A percentile compares a stretch with the other conserved stretches of the same genome.
phyloP scores from a whole-genome alignment of 2,113 vertebrate species.

The Todiramphus chloris region DNA sequence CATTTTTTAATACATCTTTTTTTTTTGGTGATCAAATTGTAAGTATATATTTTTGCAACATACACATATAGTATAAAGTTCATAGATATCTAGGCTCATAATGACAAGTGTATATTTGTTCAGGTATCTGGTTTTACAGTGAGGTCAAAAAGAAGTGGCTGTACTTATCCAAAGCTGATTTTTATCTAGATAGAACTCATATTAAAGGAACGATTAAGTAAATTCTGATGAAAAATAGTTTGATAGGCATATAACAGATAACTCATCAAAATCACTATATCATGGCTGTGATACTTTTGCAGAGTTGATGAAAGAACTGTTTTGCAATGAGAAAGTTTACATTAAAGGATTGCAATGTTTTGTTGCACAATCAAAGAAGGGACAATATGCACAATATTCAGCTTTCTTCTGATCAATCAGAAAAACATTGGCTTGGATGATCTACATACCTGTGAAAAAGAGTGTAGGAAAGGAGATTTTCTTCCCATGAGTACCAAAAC shows the following conservation, averaged over 20 bases:
- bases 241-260: neutral
- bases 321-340: neutral
- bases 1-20: neutral
- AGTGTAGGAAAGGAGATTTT: neutral
- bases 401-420: neutral
- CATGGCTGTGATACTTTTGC: neutral
- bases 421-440: rapidly evolving
- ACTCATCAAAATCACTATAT: neutral
- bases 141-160: neutral
- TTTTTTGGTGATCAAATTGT: neutral
- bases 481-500: neutral
- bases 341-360: neutral
- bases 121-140: neutral
- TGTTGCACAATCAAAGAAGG: neutral
- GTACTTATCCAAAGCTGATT: neutral
- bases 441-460: neutral
- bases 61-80: neutral
- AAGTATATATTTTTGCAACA: neutral
- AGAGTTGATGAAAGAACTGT: neutral
- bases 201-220: neutral
- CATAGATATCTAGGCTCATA: neutral
- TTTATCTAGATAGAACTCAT: neutral
- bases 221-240: neutral
- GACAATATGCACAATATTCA: neutral
- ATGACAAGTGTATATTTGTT: neutral